Base-by-base conservation (phyloP, 2,113 vertebrate species). In the Nothocercus nigrocapillus region DNA sequence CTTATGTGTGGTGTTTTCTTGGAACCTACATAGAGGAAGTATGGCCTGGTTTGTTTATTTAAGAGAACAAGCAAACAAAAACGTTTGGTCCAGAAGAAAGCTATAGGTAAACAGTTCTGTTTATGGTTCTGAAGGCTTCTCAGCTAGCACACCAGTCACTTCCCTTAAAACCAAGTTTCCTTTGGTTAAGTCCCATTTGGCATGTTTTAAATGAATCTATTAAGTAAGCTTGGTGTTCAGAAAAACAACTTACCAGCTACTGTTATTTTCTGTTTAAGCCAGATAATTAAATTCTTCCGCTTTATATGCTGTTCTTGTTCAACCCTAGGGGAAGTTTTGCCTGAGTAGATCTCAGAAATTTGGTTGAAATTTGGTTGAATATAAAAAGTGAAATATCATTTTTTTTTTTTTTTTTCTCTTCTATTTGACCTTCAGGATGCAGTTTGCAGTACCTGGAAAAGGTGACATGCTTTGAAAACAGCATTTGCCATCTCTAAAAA, bases 231-330 rank as follows among this genome's bases (percentile, higher is more conserved):
- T 1, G 1, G 18, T 22, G 13, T 6, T 88, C 17, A 68, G 28
- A 51, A 73, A 10, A n/a, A 32, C 70, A 14, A 9, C 20, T 61
- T 49, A 36, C 7, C 38, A 69, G 18, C 18, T 32, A 3, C 9
- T 68, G 3, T 27, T 66, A 7, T 9, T 80, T 72, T 45, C 42
- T 40, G 24, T 7, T 77, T 63, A 49, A 80, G 8, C 9, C 62
- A 8, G 14, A 44, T 62, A 27, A 53, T 10, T 7, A 0, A 0
- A 1, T 5, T 5, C 8, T 38, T 66, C 5, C 51, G 19, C 8
- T 84, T 84, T n/a, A 4, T 22, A 16, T 53, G 20, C 53, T 61
- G 20, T 62, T 84, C 25, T 56, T 83, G 44, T 38, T 49, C 22
- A 61, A 18, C 17, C 18, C 6, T 9, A 30, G 5, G 5, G 30